Evolutionary conservation across 2,113 vertebrate genomes (phyloP).

Genomic region (Hemiprocne comata): DNA sequence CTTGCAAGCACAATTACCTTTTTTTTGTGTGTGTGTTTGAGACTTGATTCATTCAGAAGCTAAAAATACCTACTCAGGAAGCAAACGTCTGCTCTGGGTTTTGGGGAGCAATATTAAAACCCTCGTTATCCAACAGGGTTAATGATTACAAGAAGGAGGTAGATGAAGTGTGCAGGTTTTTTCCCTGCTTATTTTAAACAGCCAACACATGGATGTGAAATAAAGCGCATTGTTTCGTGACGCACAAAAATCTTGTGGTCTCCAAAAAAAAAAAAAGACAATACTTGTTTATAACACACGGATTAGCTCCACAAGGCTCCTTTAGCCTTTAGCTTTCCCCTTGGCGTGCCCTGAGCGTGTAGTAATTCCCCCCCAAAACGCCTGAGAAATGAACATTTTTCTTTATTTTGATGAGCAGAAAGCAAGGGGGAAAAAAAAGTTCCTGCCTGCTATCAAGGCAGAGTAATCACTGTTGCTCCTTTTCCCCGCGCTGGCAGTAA

Average conservation of each 20-base stretch:
- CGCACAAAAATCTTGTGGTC: not conserved
- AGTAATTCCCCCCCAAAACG: not conserved
- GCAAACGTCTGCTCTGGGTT: not conserved
- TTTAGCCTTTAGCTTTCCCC: not conserved
- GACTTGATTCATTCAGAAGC: not conserved
- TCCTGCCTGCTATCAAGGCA: slow-evolving; percentile 10
- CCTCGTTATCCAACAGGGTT: accelerated
- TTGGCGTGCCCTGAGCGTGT: not conserved
- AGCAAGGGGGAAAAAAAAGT: not conserved
- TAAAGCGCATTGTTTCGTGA: not conserved
- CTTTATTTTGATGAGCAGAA: slow-evolving; percentile 54
- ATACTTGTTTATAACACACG: not conserved
- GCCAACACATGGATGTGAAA: not conserved
- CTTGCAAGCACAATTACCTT: slow-evolving; percentile 41
- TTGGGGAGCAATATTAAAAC: not conserved
- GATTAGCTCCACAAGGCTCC: not conserved
- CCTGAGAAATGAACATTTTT: not conserved
- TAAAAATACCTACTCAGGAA: slow-evolving; percentile 25
- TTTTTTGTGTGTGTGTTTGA: not conserved
- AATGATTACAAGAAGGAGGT: not conserved
- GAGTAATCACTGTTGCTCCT: not conserved
- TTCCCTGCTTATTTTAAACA: not conserved
- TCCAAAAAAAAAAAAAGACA: not conserved
- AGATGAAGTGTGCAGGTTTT: accelerated
- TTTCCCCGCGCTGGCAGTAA: not conserved